phyloP scores from a whole-genome alignment of 1,140 invertebrate genomes.

The Zaprionus inermis region DNA sequence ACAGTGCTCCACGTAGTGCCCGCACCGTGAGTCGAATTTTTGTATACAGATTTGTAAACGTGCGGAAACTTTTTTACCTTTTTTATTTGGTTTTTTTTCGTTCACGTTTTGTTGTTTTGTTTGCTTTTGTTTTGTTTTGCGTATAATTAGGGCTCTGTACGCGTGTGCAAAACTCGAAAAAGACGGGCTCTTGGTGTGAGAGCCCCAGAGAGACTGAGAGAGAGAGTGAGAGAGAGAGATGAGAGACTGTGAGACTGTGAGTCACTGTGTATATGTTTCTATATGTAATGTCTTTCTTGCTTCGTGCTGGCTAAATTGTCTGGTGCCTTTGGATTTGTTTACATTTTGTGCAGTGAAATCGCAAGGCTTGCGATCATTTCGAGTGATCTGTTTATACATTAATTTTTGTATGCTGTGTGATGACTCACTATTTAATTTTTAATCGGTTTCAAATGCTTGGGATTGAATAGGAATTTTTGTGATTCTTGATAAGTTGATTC shows the following conservation, averaged over 20 bases:
- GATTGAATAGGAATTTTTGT: slow-evolving; percentile 8
- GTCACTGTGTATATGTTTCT: too few relatives aligned
- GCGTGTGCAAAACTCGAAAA: slow-evolving; percentile 18
- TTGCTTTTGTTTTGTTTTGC: slow-evolving; percentile 20
- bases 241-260: not conserved
- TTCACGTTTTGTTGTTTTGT: slow-evolving; percentile 8
- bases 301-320: too few relatives aligned
- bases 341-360: slow-evolving; percentile 10
- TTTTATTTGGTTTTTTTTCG: not conserved
- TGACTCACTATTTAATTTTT: not conserved
- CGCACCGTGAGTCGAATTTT: slow-evolving; percentile 39
- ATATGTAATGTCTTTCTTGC: too few relatives aligned
- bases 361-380: too few relatives aligned
- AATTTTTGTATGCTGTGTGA: not conserved
- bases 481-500: not conserved
- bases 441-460: too few relatives aligned
- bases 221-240: not conserved
- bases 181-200: slow-evolving; percentile 7
- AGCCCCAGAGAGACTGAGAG: not conserved
- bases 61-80: slow-evolving; percentile 21
- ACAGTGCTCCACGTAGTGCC: not conserved
- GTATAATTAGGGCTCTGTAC: slow-evolving; percentile 26
- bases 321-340: slow-evolving; percentile 30
- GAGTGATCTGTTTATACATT: too few relatives aligned
- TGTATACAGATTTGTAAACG: slow-evolving; percentile 3